Evolutionary conservation across 2,888 invertebrate genomes (phyloP).

Genomic region (Eremobia ochroleuca): DNA sequence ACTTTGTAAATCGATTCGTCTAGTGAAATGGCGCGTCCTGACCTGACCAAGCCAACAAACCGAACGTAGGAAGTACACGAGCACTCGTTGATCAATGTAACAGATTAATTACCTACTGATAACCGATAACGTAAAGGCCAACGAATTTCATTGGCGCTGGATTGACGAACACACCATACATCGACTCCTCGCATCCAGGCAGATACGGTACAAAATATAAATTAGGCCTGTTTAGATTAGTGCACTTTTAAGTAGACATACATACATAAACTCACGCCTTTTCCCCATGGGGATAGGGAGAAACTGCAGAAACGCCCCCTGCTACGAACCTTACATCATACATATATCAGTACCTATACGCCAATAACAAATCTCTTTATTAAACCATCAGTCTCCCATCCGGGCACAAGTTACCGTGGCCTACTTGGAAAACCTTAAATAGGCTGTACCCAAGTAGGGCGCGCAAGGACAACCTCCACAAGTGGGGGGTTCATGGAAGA

Average conservation of each 20-base stretch:
- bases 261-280: background rate
- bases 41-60: background rate
- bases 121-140: background rate
- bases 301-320: background rate
- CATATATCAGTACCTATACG: no score
- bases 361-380: no score
- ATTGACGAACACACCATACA: background rate
- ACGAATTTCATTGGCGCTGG: background rate
- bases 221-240: no score
- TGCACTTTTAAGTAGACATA: no score
- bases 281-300: background rate
- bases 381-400: background rate
- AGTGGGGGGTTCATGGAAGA: background rate
- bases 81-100: background rate
- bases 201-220: background rate
- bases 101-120: background rate
- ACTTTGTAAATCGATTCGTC: background rate
- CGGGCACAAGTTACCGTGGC: background rate
- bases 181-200: background rate
- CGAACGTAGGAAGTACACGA: background rate
- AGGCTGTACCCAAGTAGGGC: background rate
- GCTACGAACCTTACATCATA: no score
- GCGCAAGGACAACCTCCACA: background rate
- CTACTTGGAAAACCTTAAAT: background rate
- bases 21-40: background rate